Percentiles rank a stretch among this genome's conserved stretches.
Conservation (phyloP, 2,113 vertebrate genomes). For the Cavia porcellus region DNA sequence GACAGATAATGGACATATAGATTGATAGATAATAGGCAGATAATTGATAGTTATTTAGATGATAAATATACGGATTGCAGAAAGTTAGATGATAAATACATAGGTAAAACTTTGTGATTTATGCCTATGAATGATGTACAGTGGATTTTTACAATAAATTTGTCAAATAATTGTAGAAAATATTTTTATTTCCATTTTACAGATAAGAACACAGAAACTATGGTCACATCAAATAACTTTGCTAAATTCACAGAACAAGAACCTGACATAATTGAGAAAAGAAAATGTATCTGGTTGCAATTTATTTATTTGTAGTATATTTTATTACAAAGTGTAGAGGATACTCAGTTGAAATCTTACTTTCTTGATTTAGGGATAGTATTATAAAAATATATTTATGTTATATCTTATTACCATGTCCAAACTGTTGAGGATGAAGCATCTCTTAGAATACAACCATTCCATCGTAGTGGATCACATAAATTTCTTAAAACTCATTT, state of each 20-base stretch:
- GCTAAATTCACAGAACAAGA: background rate
- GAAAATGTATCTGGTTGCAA: background rate
- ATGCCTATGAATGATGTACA: background rate
- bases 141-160: background rate
- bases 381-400: background rate
- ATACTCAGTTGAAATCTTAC: rapidly evolving
- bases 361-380: background rate
- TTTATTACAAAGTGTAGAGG: rapidly evolving
- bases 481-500: background rate
- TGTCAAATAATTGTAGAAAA: background rate
- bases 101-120: background rate
- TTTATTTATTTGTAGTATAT: background rate
- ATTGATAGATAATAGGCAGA: background rate
- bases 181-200: background rate
- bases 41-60: background rate
- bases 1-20: no score
- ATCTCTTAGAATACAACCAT: background rate
- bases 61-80: background rate
- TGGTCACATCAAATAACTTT: background rate
- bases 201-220: background rate
- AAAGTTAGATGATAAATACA: background rate
- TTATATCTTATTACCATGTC: background rate
- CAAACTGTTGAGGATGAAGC: background rate
- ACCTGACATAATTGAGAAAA: background rate
- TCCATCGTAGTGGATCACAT: background rate